Conservation (phyloP, 2,113 vertebrate genomes). For the Plectropomus leopardus region DNA sequence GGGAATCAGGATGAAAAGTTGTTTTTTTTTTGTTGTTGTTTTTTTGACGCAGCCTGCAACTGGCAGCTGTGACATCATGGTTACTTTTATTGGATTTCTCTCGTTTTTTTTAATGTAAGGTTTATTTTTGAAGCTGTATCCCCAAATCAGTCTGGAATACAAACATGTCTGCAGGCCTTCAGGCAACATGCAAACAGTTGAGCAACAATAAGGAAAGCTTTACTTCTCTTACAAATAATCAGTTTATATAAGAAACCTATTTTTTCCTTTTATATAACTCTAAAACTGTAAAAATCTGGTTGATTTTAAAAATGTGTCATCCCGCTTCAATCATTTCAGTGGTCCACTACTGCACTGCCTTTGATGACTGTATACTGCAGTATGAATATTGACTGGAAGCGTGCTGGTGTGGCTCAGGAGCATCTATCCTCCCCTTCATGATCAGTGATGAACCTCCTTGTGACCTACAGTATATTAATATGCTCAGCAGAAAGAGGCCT, state of each 20-base stretch:
- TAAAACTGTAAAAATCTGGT: slow-evolving; percentile 23
- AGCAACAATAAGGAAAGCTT: background rate
- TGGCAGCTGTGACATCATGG: slow-evolving; percentile 48
- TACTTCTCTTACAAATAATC: background rate
- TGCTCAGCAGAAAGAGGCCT: slow-evolving; percentile 74
- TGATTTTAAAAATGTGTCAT: background rate
- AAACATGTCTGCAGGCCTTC: slow-evolving; percentile 25
- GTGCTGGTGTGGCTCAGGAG: slow-evolving; percentile 52
- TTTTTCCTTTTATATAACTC: slow-evolving; percentile 16
- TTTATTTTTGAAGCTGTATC: slow-evolving; percentile 45
- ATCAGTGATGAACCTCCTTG: slow-evolving; percentile 64
- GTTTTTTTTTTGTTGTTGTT: background rate
- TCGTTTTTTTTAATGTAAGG: slow-evolving; percentile 8
- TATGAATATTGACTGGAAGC: slow-evolving; percentile 50
- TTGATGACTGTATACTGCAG: slow-evolving; percentile 61
- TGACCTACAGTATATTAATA: slow-evolving; percentile 72
- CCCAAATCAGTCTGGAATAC: background rate
- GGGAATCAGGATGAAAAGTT: slow-evolving; percentile 51
- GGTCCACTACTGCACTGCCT: slow-evolving; percentile 34
- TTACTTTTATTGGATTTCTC: slow-evolving; percentile 26
- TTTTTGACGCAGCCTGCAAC: slow-evolving; percentile 26
- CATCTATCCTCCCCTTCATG: slow-evolving; percentile 51
- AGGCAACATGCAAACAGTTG: background rate
- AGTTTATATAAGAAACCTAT: background rate
- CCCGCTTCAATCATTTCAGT: slow-evolving; percentile 46